Evolutionary conservation across 2,797 vertebrate genomes (phyloP).

Genomic region (Fundulus diaphanus): DNA sequence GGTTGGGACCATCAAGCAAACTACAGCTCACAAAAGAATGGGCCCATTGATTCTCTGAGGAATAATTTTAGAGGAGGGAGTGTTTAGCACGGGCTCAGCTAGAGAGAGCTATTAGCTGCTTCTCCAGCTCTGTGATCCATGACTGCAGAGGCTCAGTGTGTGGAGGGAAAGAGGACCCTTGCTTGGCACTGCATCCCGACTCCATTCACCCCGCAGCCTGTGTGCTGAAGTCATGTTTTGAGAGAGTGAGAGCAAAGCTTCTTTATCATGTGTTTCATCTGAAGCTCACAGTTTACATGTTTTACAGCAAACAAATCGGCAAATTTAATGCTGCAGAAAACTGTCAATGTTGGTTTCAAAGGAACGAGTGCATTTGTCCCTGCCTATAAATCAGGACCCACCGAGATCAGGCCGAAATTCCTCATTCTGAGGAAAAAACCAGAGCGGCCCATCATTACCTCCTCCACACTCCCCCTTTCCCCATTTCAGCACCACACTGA

Average conservation of each 20-base stretch:
- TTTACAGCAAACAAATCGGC: conserved; percentile 15
- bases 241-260: conserved; percentile 20
- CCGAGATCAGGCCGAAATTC: conserved; percentile 64
- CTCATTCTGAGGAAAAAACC: conserved; percentile 76
- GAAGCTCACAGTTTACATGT: conserved; percentile 10
- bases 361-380: conserved; percentile 31
- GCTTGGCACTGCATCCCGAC: conserved; percentile 70
- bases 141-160: conserved; percentile 81
- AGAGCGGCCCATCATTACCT: conserved; percentile 83
- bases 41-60: conserved; percentile 88
- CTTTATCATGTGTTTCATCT: conserved; percentile 18
- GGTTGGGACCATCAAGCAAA: conserved; percentile 85
- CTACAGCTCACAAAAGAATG: conserved; percentile 85
- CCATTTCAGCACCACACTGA: conserved; percentile 87
- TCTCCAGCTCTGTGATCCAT: conserved; percentile 86
- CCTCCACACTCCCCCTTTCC: conserved; percentile 75
- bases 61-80: conserved; percentile 86
- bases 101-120: conserved; percentile 85
- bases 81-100: conserved; percentile 83
- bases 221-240: conserved; percentile 48
- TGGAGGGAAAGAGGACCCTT: conserved; percentile 82
- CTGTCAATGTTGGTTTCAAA: conserved; percentile 12
- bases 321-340: not conserved
- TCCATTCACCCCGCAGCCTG: conserved; percentile 58
- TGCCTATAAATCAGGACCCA: conserved; percentile 35